Percentiles rank a stretch among this genome's conserved stretches.
These are phyloP conservation scores for Phyllostomus hastatus DNA, from an alignment of 2,113 vertebrate species.

Conservation along the genomic window DNA sequence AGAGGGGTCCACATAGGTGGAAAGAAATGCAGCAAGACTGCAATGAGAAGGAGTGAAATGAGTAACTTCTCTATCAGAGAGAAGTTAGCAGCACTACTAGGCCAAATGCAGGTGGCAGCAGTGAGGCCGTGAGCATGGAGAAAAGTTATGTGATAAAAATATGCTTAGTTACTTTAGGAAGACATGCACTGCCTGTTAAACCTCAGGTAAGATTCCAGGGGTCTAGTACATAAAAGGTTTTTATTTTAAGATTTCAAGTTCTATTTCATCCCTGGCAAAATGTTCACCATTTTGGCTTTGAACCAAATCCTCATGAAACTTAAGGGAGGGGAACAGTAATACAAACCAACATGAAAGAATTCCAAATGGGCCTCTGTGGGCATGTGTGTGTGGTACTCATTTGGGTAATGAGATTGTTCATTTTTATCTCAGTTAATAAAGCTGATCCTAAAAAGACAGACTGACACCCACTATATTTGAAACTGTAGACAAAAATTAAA, in stretches of 20 bases:
- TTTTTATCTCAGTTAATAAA: not conserved
- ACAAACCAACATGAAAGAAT: not conserved
- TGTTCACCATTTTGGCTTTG: not conserved
- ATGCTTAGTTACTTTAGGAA: not conserved
- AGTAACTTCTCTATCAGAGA: not conserved
- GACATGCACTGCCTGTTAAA: not conserved
- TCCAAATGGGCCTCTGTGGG: not conserved
- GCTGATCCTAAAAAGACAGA: not conserved
- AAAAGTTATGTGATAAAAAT: not conserved
- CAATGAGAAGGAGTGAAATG: not conserved
- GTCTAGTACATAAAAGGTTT: not conserved
- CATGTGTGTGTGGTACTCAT: not conserved
- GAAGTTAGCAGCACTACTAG: not conserved
- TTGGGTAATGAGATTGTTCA: not conserved
- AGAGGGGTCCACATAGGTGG: not conserved
- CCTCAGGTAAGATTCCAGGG: not conserved
- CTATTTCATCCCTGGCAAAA: not conserved
- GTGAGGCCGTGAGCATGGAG: not conserved
- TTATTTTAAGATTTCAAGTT: not conserved
- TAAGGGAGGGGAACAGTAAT: not conserved
- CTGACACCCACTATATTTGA: not conserved
- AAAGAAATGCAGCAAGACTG: not conserved
- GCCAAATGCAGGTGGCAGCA: accelerated
- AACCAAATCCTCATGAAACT: not conserved
- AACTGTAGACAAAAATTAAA: not conserved